Percentiles rank a stretch among this genome's conserved stretches.
Conservation (phyloP, 2,797 vertebrate genomes). For the Adelosebastes latens region DNA sequence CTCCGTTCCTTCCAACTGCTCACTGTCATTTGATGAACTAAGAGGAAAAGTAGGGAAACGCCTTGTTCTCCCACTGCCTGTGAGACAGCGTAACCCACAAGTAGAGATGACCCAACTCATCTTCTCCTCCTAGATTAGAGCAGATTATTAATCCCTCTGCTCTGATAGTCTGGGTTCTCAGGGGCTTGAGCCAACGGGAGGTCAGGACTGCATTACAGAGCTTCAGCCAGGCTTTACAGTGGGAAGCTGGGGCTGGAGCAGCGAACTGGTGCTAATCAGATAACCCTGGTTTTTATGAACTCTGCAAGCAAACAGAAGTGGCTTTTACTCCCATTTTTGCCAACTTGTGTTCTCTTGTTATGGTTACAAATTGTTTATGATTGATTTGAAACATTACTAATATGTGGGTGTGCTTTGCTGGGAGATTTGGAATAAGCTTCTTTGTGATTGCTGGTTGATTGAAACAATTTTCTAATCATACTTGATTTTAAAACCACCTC, state of each 20-base stretch:
- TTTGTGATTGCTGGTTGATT: slow-evolving; percentile 9
- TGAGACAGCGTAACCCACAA: slow-evolving; percentile 11
- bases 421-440: slow-evolving; percentile 31
- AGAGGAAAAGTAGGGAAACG: neutral
- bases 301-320: slow-evolving; percentile 34
- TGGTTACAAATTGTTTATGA: slow-evolving; percentile 31
- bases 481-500: neutral
- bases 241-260: slow-evolving; percentile 20
- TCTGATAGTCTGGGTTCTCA: slow-evolving; percentile 49
- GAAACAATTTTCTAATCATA: neutral
- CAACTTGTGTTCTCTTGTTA: slow-evolving; percentile 20
- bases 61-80: neutral
- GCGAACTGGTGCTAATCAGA: slow-evolving; percentile 29
- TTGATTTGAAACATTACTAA: slow-evolving; percentile 49
- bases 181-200: slow-evolving; percentile 44
- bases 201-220: slow-evolving; percentile 26
- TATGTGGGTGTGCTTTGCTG: slow-evolving; percentile 39
- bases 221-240: slow-evolving; percentile 28
- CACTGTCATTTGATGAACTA: slow-evolving; percentile 11
- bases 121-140: slow-evolving; percentile 70
- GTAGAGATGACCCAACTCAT: slow-evolving; percentile 51
- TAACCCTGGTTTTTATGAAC: slow-evolving; percentile 28
- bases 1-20: neutral
- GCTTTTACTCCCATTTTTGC: slow-evolving; percentile 29
- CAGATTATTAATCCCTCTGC: slow-evolving; percentile 76